These are phyloP conservation scores for Apis laboriosa DNA, from an alignment of 1,140 invertebrate species.

Conservation along the genomic window DNA sequence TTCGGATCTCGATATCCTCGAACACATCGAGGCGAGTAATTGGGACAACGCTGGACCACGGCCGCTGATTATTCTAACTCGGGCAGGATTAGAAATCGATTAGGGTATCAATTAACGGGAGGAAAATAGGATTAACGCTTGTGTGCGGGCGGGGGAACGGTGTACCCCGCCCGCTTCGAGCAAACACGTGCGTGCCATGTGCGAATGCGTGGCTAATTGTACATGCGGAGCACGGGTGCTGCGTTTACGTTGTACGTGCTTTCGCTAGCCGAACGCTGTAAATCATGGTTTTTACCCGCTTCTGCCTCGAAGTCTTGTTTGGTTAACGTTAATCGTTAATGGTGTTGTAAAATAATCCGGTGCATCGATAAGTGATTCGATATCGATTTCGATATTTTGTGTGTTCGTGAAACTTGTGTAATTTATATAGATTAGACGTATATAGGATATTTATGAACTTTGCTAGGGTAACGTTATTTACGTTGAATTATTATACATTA, in stretches of 20 bases:
- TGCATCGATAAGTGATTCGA: background rate
- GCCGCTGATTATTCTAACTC: too few species aligned
- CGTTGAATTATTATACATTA: too few species aligned
- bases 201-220: conserved; percentile 54
- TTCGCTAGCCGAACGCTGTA: background rate
- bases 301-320: background rate
- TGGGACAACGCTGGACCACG: too few species aligned
- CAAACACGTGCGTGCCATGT: conserved; percentile 61
- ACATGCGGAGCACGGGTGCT: conserved; percentile 24
- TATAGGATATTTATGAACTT: too few species aligned
- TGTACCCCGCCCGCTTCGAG: conserved; percentile 29
- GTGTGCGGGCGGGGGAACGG: background rate
- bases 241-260: conserved; percentile 27
- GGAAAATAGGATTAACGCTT: conserved; percentile 13
- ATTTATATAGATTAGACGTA: too few species aligned
- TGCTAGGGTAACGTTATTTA: too few species aligned
- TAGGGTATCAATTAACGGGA: conserved; percentile 11
- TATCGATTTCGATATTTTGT: too few species aligned
- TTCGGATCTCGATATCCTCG: background rate
- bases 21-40: too few species aligned
- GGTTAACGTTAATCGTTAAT: background rate
- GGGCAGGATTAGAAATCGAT: conserved; percentile 1
- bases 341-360: background rate
- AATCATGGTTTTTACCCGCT: background rate
- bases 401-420: too few species aligned